Base-by-base conservation (phyloP, 1,140 invertebrate species). In the Drosophila eugracilis region DNA sequence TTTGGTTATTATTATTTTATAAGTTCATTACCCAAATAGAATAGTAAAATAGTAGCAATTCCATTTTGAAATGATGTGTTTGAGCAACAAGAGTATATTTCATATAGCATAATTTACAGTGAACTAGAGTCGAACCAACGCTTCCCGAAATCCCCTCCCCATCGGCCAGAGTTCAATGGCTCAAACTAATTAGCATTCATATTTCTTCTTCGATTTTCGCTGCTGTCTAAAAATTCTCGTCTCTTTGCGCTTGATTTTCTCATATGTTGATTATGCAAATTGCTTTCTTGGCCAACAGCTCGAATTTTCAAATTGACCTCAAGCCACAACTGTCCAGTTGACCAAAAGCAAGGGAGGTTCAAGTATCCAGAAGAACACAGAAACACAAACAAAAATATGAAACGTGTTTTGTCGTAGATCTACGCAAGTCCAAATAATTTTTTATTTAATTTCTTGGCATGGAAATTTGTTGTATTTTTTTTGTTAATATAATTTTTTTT, bases 101-200 rank as follows among this genome's bases (percentile, higher is more conserved):
- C 3, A 30, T 3, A 30, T 3, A 1, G 12, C 6, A 28, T 39
- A 39, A 4, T 12, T 52, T 34, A 36, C 54, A 30, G 60, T 65
- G 54, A 22, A 60, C 1, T 26, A 6, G 3, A 26, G 15, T 9
- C 28, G 1, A 15, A 17, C 7, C 32, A 5, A 7, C 10, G n/a
- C 30, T 26, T 26, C 10, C 53, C 24, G 14, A 14, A 14, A 21
- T 17, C 30, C 55, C 60, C 39, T 15, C 1, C 1, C 15, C 44
- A 19, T 0, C 62, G 5, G 19, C 22, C 70, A 73, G 44, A 74
- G 70, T 74, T 74, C 70, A 74, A 74, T 73, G 70, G 69, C 70
- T 74, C 57, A 73, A 72, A 60, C 54, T 34, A 60, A 47, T 63
- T 47, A 73, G 41, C 70, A 52, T 74, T 45, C 52, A 45, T 62